Evolutionary conservation across 2,113 vertebrate genomes (phyloP), one percentile per base, ranked within the genome.

Genomic region (Monarcha castaneiventris): DNA sequence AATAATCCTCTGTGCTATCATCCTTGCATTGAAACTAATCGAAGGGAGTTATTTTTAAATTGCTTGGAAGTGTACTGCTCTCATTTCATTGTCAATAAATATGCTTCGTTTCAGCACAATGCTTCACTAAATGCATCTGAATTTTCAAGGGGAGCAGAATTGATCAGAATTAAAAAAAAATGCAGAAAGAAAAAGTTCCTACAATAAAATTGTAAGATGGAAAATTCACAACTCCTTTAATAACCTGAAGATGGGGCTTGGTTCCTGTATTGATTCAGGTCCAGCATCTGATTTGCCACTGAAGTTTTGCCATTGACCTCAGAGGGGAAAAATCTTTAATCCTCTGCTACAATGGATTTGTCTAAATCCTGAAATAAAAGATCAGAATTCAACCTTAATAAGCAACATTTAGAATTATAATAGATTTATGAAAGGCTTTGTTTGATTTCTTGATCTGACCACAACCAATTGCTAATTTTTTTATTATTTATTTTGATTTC

Each of bases 11-110:
- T 62, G 73, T 90, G 72, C 88, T 94, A 94, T 97, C 79, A 58
- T 86, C 62, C 90, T 95, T 93, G 84, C 94, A 95, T 96, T 89
- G 93, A 95, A 89, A 83, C 51, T 86, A 95, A 96, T 94, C 78
- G 37, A 98, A 97, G 74, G 71, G 81, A 97, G 96, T 97, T 97
- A 94, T 97, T 97, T 97, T 96, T 96, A 97, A 98, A 97, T 97
- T 94, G 96, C 92, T 96, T 96, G 96, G 88, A 97, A 98, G 75
- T 77, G 88, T 93, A 89, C 41, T 91, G 93, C 89, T 97, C 95
- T 97, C 82, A 0, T 98, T 97, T 97, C 90, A 94, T 95, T 96
- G 92, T 97, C 97, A 93, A 97, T 97, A 97, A 95, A 96, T 96
- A 89, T 8, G 52, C 67, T 97, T 76, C 1, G 4, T 97, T 97